Percentiles rank a stretch among this genome's conserved stretches.
phyloP scores from a whole-genome alignment of 53 echinoderm and acorn worm genomes.

The Actinopyga echinites region DNA sequence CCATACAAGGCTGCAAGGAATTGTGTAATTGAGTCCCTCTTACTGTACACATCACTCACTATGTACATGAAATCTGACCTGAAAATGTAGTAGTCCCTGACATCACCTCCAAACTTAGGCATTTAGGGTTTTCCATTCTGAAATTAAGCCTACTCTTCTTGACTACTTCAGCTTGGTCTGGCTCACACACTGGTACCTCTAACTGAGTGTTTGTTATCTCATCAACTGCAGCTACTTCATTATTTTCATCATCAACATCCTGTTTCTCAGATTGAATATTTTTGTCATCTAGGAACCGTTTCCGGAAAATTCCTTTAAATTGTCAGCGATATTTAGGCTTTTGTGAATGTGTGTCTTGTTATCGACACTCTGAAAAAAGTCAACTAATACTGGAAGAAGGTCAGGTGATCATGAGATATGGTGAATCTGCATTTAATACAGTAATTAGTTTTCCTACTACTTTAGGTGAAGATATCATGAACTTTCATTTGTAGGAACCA shows the following conservation, averaged over 20 bases:
- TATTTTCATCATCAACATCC: not conserved
- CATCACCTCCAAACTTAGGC: slow-evolving; percentile 58
- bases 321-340: too few relatives aligned
- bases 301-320: too few relatives aligned
- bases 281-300: too few relatives aligned
- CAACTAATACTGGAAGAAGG: too few relatives aligned
- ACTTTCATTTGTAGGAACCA: too few relatives aligned
- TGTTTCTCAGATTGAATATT: too few relatives aligned
- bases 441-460: too few relatives aligned
- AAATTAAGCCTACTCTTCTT: not conserved
- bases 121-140: slow-evolving; percentile 55
- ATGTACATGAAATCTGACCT: slow-evolving; percentile 51
- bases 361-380: too few relatives aligned
- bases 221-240: not conserved
- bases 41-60: slow-evolving; percentile 22
- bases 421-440: too few relatives aligned
- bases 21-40: slow-evolving; percentile 36
- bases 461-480: too few relatives aligned
- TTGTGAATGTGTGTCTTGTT: too few relatives aligned
- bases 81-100: slow-evolving; percentile 54
- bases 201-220: not conserved
- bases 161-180: not conserved
- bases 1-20: not conserved
- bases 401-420: too few relatives aligned
- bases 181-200: not conserved